Conservation (phyloP, 2,888 invertebrate species). For the Cephus pulcher region DNA sequence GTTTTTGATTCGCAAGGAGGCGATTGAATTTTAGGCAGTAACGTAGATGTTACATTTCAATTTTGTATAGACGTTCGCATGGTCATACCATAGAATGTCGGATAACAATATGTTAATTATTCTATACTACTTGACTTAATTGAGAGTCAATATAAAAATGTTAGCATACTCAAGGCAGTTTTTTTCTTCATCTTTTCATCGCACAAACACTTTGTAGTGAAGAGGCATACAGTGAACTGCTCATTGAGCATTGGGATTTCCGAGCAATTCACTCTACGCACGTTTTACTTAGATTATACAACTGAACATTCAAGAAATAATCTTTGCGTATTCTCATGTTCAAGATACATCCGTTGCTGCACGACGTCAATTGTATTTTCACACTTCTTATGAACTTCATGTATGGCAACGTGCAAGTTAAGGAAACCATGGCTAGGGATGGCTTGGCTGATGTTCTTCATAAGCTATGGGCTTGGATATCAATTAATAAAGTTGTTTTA, state of each 20-base stretch:
- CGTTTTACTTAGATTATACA: neutral
- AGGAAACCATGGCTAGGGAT: constrained; percentile 69
- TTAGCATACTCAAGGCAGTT: neutral
- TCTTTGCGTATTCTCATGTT: neutral
- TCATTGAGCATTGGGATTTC: neutral
- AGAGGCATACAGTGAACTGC: neutral
- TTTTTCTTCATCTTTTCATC: neutral
- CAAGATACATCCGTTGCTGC: constrained; percentile 67
- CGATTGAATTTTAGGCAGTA: neutral
- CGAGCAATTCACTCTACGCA: neutral
- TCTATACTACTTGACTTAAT: neutral
- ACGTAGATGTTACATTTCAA: neutral
- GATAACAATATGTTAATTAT: neutral
- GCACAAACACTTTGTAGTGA: neutral
- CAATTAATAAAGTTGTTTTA: constrained; percentile 70
- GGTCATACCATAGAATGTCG: neutral
- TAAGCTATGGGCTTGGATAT: constrained; percentile 78
- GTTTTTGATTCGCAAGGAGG: neutral
- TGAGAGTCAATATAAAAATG: neutral
- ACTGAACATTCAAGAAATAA: neutral
- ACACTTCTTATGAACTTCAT: constrained; percentile 73
- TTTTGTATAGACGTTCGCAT: neutral
- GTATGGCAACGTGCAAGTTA: constrained; percentile 69
- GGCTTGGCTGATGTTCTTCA: constrained; percentile 72
- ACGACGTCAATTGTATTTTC: constrained; percentile 71